These are phyloP conservation scores for Odontocolon sp. DNA, from an alignment of 2,888 invertebrate genomes.

Conservation along the genomic window DNA sequence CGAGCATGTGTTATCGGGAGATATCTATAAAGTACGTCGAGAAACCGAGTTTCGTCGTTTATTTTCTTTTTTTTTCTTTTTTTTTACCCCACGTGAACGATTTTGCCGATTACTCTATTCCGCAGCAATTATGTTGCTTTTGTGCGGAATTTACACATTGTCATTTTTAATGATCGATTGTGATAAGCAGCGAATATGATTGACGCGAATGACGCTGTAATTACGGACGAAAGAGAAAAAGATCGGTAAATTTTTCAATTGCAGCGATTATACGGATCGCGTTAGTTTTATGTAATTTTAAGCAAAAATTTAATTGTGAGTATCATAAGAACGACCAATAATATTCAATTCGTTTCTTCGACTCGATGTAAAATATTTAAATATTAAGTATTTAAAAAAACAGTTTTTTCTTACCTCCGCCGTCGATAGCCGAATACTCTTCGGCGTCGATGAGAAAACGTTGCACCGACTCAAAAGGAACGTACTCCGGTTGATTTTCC, in stretches of 20 bases:
- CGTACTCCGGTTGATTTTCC: constrained; percentile 74
- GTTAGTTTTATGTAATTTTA: no score
- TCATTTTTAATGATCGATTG: neutral
- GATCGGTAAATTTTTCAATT: no score
- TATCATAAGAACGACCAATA: neutral
- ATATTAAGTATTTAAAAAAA: constrained; percentile 1
- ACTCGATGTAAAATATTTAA: neutral
- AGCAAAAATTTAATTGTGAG: no score
- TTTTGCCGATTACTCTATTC: constrained; percentile 32
- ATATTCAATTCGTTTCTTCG: neutral
- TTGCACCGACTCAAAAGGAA: constrained; percentile 76
- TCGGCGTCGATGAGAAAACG: constrained; percentile 72
- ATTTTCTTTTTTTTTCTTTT: constrained; percentile 19
- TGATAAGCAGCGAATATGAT: no score
- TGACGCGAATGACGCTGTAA: no score
- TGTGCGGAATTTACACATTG: neutral
- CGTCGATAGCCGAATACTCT: constrained; percentile 63
- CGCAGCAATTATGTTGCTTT: neutral
- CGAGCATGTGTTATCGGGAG: constrained; percentile 55
- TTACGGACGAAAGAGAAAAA: no score
- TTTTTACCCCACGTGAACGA: constrained; percentile 50
- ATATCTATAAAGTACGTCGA: constrained; percentile 28
- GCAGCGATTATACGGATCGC: no score
- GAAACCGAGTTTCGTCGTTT: neutral
- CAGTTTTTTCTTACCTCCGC: constrained; percentile 62